phyloP scores from a whole-genome alignment of 2,888 invertebrate species.

The Chalcis sispes region DNA sequence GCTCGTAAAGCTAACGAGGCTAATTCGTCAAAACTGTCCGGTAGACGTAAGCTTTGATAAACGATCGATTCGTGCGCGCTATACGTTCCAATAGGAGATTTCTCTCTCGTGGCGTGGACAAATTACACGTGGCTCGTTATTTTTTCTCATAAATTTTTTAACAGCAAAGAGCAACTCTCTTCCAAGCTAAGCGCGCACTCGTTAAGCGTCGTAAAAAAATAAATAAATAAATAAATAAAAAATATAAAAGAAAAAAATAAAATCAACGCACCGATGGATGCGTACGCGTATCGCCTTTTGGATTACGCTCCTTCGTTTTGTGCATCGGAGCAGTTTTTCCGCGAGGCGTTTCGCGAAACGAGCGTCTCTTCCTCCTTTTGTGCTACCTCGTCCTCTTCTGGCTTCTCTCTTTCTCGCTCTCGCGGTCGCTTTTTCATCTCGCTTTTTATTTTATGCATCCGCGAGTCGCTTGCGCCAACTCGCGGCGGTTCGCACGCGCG shows the following conservation, averaged over 20 bases:
- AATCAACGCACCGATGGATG: no score
- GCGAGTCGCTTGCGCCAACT: slow-evolving; percentile 1
- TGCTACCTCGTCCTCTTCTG: background rate
- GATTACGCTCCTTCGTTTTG: no score
- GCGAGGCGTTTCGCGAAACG: background rate
- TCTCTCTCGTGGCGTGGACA: slow-evolving; percentile 39
- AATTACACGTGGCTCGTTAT: slow-evolving; percentile 43
- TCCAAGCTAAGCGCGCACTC: no score
- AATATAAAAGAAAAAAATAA: no score
- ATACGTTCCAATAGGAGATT: slow-evolving; percentile 15
- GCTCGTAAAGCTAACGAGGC: slow-evolving; percentile 67
- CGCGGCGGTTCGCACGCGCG: slow-evolving; percentile 7
- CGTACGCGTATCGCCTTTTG: no score
- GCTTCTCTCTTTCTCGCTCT: background rate
- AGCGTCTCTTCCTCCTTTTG: slow-evolving; percentile 21
- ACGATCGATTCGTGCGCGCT: slow-evolving; percentile 51
- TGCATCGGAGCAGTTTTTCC: background rate
- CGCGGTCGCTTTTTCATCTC: slow-evolving; percentile 15
- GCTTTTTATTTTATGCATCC: slow-evolving; percentile 48
- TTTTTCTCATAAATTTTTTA: slow-evolving; percentile 49
- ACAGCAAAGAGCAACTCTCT: slow-evolving; percentile 26
- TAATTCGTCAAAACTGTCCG: slow-evolving; percentile 70
- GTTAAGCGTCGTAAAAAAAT: no score
- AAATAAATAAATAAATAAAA: no score
- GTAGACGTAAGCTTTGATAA: slow-evolving; percentile 65